A percentile compares a stretch with the other conserved stretches of the same genome.
Evolutionary conservation across 2,113 vertebrate genomes (phyloP).

Genomic region (Callionymus lyra): DNA sequence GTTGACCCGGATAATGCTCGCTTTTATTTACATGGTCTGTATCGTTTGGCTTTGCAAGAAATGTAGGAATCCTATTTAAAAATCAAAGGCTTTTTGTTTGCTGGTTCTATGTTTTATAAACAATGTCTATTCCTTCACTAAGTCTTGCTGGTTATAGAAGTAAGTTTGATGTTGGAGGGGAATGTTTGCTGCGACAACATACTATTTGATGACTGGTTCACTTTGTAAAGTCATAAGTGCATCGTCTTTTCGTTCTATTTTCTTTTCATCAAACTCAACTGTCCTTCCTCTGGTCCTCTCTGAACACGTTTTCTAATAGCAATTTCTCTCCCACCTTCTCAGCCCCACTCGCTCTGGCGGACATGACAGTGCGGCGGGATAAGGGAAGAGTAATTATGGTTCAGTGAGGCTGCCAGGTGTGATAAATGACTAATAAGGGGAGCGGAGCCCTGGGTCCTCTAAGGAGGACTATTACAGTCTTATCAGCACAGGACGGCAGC

Average conservation of each 20-base stretch:
- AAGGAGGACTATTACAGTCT: conserved; percentile 97
- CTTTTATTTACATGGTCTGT: too few relatives aligned
- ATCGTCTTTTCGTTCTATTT: conserved; percentile 62
- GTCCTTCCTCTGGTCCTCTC: conserved; percentile 44
- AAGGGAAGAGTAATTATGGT: conserved; percentile 99
- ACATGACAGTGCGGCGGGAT: conserved; percentile 96
- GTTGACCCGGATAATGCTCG: too few relatives aligned
- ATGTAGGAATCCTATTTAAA: too few relatives aligned
- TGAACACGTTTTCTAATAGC: conserved; percentile 47
- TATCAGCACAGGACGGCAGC: conserved; percentile 89
- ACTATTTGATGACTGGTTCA: conserved; percentile 19
- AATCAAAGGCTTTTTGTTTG: too few relatives aligned
- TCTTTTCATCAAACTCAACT: conserved; percentile 30
- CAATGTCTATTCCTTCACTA: conserved; percentile 1
- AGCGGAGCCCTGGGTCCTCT: conserved; percentile 85
- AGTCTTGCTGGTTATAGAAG: too few relatives aligned
- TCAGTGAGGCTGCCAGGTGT: conserved; percentile 98
- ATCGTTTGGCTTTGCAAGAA: too few relatives aligned
- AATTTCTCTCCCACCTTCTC: conserved; percentile 37
- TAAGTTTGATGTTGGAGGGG: conserved; percentile 31
- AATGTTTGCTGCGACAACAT: conserved; percentile 28
- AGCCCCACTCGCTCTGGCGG: conserved; percentile 59
- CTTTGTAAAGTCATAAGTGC: conserved; percentile 32
- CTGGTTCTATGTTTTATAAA: too few relatives aligned
- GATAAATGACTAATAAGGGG: conserved; percentile 99